phyloP scores from a whole-genome alignment of 30 jellyfish, hydroid and myxozoan species.

The Turritopsis rubra region DNA sequence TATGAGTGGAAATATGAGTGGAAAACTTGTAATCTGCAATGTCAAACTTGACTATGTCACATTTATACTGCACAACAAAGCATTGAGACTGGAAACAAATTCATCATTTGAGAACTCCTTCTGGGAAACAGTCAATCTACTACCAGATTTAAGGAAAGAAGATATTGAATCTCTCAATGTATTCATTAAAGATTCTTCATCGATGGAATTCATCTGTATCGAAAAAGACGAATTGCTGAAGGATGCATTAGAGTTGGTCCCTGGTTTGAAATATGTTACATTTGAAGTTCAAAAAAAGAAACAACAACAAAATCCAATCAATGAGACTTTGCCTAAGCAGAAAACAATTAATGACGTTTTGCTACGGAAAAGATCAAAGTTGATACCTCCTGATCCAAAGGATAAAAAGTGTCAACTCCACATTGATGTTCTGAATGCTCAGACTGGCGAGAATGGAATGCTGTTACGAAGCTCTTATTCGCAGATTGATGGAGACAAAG shows the following conservation, averaged over 20 bases:
- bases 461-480: conserved; percentile 11
- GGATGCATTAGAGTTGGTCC: conserved; percentile 12
- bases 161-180: conserved; percentile 1
- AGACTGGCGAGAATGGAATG: conserved; percentile 12
- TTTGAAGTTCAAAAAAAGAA: not conserved
- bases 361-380: conserved; percentile 2
- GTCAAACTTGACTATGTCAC: too few species aligned
- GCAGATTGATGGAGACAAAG: conserved; percentile 11
- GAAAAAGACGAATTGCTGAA: conserved; percentile 5
- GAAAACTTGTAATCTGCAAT: too few species aligned
- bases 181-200: not conserved
- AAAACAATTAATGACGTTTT: conserved; percentile 1
- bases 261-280: conserved; percentile 7
- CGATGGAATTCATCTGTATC: conserved; percentile 6
- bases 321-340: conserved; percentile 10
- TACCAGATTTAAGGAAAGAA: not conserved
- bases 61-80: too few species aligned
- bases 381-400: conserved; percentile 9
- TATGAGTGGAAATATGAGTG: too few species aligned
- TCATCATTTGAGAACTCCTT: conserved; percentile 7
- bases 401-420: conserved; percentile 5
- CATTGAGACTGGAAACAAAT: conserved; percentile 4
- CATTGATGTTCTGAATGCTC: conserved; percentile 11
- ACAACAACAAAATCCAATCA: conserved; percentile 5
- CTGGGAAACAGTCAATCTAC: not conserved